phyloP scores from a whole-genome alignment of 1,140 invertebrate species.

The Idris sp. region DNA sequence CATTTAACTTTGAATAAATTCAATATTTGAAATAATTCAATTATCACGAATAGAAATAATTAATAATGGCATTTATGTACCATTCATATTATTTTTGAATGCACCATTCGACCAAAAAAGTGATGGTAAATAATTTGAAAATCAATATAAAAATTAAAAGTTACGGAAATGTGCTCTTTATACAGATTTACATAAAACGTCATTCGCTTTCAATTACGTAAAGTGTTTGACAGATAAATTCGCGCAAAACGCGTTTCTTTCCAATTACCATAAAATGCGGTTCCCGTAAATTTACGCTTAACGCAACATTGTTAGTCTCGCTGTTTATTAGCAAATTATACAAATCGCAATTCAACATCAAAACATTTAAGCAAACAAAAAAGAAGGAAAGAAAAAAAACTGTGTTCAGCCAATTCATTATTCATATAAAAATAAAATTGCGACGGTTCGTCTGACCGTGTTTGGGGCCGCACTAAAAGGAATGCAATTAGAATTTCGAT shows the following conservation, averaged over 20 bases:
- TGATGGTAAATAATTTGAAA: too few relatives aligned
- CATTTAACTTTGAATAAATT: too few relatives aligned
- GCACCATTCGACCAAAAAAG: too few relatives aligned
- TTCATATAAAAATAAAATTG: too few relatives aligned
- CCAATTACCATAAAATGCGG: conserved; percentile 46
- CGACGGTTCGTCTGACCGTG: too few relatives aligned
- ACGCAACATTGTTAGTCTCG: conserved; percentile 18
- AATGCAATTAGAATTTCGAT: conserved; percentile 59
- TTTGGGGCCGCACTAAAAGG: conserved; percentile 28
- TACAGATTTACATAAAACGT: conserved; percentile 16
- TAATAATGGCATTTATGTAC: too few relatives aligned
- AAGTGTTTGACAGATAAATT: conserved; percentile 44
- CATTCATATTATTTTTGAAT: too few relatives aligned
- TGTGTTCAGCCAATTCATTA: too few relatives aligned
- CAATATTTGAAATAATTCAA: too few relatives aligned
- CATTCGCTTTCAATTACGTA: conserved; percentile 31
- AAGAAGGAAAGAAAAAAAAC: background rate
- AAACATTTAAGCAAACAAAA: too few relatives aligned
- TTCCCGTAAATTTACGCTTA: conserved; percentile 20
- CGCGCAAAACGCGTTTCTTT: conserved; percentile 42
- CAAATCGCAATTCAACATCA: conserved; percentile 26
- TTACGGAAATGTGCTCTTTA: background rate
- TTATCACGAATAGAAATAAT: too few relatives aligned
- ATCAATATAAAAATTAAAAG: too few relatives aligned
- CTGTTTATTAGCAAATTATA: conserved; percentile 34